phyloP scores from a whole-genome alignment of 2,888 invertebrate species.

The Parochlus steinenii region DNA sequence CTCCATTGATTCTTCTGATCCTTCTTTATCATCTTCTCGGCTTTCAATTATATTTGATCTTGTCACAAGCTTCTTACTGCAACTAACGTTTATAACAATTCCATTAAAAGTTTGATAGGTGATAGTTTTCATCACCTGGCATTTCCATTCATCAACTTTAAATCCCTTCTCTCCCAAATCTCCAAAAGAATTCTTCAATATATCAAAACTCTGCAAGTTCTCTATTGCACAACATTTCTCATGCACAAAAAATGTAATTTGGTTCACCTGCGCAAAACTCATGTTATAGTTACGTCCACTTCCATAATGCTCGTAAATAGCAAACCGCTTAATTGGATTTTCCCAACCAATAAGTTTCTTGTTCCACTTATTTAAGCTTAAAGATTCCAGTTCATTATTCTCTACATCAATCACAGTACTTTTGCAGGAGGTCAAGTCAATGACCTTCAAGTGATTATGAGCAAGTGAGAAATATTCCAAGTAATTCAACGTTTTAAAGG shows the following conservation, averaged over 20 bases:
- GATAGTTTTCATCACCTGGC: constrained; percentile 2
- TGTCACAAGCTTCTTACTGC: background rate
- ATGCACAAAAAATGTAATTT: constrained; percentile 9
- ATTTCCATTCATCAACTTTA: constrained; percentile 4
- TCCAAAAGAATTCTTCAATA: constrained; percentile 7
- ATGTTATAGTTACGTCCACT: constrained; percentile 7
- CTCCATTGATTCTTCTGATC: constrained; percentile 5
- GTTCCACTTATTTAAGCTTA: constrained; percentile 9
- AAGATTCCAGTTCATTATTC: constrained; percentile 1
- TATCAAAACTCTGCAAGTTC: constrained; percentile 8
- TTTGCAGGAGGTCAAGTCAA: constrained; percentile 5
- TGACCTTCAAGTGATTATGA: constrained; percentile 1
- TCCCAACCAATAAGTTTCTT: constrained; percentile 4
- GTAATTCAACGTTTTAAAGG: background rate
- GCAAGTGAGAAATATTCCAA: constrained; percentile 5
- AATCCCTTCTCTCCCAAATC: constrained; percentile 8
- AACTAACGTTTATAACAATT: constrained; percentile 3
- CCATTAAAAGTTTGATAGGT: constrained; percentile 2
- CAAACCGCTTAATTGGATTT: constrained; percentile 1
- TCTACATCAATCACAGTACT: constrained; percentile 5
- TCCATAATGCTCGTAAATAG: constrained; percentile 9
- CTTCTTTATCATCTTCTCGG: background rate
- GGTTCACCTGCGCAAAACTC: background rate
- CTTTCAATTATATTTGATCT: constrained; percentile 5
- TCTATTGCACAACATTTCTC: constrained; percentile 8